Percentiles rank a stretch among this genome's conserved stretches.
phyloP scores from a whole-genome alignment of 2,113 vertebrate genomes.

The Nothoprocta pentlandii region DNA sequence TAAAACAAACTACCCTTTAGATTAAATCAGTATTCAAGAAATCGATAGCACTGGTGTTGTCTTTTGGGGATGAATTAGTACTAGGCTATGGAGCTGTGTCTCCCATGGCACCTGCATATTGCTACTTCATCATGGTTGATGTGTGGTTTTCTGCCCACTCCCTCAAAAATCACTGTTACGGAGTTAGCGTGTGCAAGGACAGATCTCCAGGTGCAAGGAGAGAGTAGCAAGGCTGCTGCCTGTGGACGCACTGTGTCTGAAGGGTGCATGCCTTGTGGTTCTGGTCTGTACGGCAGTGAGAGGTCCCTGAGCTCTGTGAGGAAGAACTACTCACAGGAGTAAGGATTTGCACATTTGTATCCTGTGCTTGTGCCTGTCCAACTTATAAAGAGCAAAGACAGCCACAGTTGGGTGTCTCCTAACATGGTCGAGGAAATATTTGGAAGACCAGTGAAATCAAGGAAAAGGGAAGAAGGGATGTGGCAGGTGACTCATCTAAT shows the following conservation, averaged over 20 bases:
- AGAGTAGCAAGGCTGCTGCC: not conserved
- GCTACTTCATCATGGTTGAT: not conserved
- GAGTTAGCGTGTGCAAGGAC: accelerated
- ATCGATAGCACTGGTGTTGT: not conserved
- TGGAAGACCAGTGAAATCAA: not conserved
- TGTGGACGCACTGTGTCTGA: not conserved
- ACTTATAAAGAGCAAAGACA: not conserved
- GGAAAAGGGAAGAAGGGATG: not conserved
- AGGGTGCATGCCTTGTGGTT: not conserved
- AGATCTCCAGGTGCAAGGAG: not conserved
- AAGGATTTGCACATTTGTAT: not conserved
- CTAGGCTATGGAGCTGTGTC: not conserved
- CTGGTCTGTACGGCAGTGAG: not conserved
- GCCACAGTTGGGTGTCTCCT: not conserved
- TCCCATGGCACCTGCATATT: not conserved
- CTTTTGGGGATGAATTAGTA: not conserved
- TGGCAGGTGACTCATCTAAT: not conserved
- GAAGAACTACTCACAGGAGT: not conserved
- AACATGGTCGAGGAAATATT: not conserved
- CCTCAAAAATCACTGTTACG: accelerated
- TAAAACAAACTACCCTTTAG: not conserved
- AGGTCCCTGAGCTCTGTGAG: not conserved
- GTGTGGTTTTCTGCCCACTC: too few relatives aligned
- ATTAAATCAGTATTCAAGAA: not conserved
- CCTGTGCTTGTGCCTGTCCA: not conserved